Base-by-base conservation (phyloP, 1,140 invertebrate species). In the Neocloeon triangulifer region DNA sequence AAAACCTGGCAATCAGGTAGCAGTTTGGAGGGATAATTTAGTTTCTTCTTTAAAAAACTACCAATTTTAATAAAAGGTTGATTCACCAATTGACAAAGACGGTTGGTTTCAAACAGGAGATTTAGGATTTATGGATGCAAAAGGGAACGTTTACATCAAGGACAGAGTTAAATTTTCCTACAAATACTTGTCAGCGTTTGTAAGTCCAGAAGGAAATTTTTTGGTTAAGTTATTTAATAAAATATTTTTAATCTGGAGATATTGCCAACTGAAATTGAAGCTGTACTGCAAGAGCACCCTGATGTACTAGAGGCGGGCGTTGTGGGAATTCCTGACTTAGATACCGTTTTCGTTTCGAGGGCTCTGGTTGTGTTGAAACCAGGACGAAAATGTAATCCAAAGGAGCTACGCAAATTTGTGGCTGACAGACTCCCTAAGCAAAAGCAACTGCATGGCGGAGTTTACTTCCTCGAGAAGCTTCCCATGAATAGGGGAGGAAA, bases 81-180 rank as follows among this genome's bases (percentile, higher is more conserved):
- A 2, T 14, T 12, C 4, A 12, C n/a, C 6, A n/a, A 3, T 40
- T 9, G 26, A 30, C 16, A 20, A 41, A 16, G 10, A 38, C 15
- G 41, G 41, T 12, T 43, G 41, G 41, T 22, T 43, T 20, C 21
- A 19, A 18, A 42, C 42, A 17, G 44, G 46, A 13, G 46, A 49
- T 37, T 25, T 48, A 7, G 44, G 40, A 5, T 43, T 41, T 30
- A 48, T 37, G 30, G 44, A 46, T 37, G 32, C 39, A n/a, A 28
- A 41, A 12, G 44, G 42, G 18, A 36, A 36, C 23, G 25, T 49
- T n/a, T 49, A 41, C 32, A 37, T 49, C 2, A 34, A 41, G 8
- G 47, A 47, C 19, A 37, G 46, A 34, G 39, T 44, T 25, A 48
- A 45, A 34, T 41, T 47, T 12, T 35, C 43, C 6, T 43, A 46